Percentiles rank a stretch among this genome's conserved stretches.
Conservation (phyloP, 2,888 invertebrate species). For the Nephrotoma guestfalica region DNA sequence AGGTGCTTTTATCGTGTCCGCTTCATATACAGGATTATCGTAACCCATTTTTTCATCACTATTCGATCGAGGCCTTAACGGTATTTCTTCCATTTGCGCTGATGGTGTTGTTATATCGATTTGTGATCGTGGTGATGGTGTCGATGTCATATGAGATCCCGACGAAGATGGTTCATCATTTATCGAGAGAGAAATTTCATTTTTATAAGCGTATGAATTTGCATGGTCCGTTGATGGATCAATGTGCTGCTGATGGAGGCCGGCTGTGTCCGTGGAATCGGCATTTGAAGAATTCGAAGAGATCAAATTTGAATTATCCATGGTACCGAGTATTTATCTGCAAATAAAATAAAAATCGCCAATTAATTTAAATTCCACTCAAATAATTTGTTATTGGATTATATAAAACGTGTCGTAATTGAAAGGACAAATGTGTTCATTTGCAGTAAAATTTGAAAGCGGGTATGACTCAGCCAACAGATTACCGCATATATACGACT, state of each 20-base stretch:
- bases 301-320: neutral
- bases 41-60: slow-evolving; percentile 14
- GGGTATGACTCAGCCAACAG: neutral
- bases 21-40: slow-evolving; percentile 15
- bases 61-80: slow-evolving; percentile 12
- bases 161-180: slow-evolving; percentile 14
- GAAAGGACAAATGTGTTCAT: neutral
- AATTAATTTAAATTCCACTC: neutral
- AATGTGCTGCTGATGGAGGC: neutral
- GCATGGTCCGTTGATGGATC: neutral
- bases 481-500: neutral
- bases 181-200: slow-evolving; percentile 15
- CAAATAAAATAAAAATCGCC: neutral
- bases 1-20: slow-evolving; percentile 8
- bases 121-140: slow-evolving; percentile 15
- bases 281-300: neutral
- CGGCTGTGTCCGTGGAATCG: neutral
- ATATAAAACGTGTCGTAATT: neutral
- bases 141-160: slow-evolving; percentile 10
- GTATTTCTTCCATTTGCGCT: slow-evolving; percentile 12
- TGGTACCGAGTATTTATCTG: neutral
- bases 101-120: slow-evolving; percentile 7
- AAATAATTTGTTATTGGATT: neutral
- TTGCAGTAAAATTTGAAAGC: neutral
- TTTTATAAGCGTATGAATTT: slow-evolving; percentile 13